Evolutionary conservation across 2,888 invertebrate species (phyloP).

Genomic region (Noctua fimbriata): DNA sequence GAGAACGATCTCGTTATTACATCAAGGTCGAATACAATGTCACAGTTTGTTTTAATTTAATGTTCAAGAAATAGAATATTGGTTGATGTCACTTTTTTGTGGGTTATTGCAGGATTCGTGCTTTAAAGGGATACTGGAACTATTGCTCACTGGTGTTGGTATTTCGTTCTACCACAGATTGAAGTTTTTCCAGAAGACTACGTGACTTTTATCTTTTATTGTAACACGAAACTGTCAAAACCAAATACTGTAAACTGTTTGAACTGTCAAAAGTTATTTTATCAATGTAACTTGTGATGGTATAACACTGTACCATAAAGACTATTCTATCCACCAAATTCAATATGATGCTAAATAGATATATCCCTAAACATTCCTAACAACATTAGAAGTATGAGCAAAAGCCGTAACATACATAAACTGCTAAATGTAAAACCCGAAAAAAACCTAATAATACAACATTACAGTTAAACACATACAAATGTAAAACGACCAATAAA

Average conservation of each 20-base stretch:
- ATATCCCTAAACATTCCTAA: neutral
- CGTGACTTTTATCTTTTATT: neutral
- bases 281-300: neutral
- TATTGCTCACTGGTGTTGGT: neutral
- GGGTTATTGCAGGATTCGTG: neutral
- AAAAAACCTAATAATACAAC: neutral
- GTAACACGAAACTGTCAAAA: no score
- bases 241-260: no score
- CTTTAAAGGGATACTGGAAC: neutral
- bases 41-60: neutral
- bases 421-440: neutral
- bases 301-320: neutral
- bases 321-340: no score
- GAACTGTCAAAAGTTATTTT: neutral
- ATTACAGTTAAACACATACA: neutral
- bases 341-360: neutral
- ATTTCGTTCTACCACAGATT: neutral
- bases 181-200: neutral
- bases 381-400: neutral
- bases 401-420: neutral
- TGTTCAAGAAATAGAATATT: neutral
- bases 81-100: neutral
- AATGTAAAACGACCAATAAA: slow-evolving; percentile 34
- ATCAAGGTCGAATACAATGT: neutral
- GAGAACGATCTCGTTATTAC: neutral